Percentiles rank a stretch among this genome's conserved stretches.
phyloP scores from a whole-genome alignment of 2,797 vertebrate species.

The Hyperoplus immaculatus region DNA sequence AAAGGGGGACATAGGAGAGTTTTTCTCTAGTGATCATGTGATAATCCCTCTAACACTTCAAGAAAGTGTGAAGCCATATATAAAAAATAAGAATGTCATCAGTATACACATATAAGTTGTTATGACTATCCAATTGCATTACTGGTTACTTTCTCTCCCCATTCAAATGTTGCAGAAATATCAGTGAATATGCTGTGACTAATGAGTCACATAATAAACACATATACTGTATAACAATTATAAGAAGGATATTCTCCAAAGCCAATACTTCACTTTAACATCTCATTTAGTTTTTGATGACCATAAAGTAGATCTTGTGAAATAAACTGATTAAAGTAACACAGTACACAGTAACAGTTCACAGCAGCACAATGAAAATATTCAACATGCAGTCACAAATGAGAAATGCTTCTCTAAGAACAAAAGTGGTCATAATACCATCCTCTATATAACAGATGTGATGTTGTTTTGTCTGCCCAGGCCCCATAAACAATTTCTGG shows the following conservation, averaged over 20 bases:
- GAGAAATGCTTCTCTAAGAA: neutral
- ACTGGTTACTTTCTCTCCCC: neutral
- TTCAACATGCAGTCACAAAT: neutral
- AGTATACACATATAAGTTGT: neutral
- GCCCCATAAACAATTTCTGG: neutral
- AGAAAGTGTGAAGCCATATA: conserved; percentile 30
- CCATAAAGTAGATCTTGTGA: neutral
- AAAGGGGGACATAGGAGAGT: neutral
- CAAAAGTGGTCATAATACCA: neutral
- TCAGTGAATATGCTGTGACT: conserved; percentile 22
- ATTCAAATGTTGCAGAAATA: conserved; percentile 14
- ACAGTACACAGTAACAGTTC: conserved; percentile 19
- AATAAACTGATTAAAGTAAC: conserved; percentile 26
- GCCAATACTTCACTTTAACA: conserved; percentile 34
- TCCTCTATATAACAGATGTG: neutral
- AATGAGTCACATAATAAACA: conserved; percentile 26
- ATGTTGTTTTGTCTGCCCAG: neutral
- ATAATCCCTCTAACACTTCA: conserved; percentile 27
- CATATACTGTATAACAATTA: conserved; percentile 4
- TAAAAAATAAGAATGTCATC: conserved; percentile 9
- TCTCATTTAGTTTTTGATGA: conserved; percentile 7
- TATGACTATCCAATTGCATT: neutral
- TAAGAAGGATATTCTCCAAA: conserved; percentile 22
- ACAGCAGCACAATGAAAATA: conserved; percentile 1
- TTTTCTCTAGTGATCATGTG: conserved; percentile 15